These are phyloP conservation scores for Takifugu rubripes DNA, from an alignment of 2,797 vertebrate species.

Conservation along the genomic window DNA sequence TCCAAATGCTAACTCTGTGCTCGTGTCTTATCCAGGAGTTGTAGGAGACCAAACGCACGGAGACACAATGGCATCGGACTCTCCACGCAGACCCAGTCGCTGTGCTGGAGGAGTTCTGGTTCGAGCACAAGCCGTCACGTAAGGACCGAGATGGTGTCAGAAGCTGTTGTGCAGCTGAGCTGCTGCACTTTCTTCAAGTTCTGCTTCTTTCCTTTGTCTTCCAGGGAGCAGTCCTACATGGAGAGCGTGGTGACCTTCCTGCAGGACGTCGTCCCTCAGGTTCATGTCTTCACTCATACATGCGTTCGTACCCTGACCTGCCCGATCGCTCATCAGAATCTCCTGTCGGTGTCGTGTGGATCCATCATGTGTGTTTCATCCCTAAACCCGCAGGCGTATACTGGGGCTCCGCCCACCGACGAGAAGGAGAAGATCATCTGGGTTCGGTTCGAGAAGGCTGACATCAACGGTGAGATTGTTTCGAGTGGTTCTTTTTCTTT, in stretches of 20 bases:
- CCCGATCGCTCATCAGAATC: too few species aligned
- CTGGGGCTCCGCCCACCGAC: conserved; percentile 88
- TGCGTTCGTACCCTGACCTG: too few species aligned
- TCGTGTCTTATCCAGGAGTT: conserved; percentile 1
- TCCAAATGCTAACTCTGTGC: too few species aligned
- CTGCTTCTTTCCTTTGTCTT: background rate
- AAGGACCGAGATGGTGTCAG: conserved; percentile 62
- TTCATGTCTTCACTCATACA: conserved; percentile 40
- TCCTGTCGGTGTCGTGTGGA: too few species aligned
- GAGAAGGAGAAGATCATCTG: conserved; percentile 98
- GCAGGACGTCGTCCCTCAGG: conserved; percentile 98
- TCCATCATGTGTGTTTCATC: background rate
- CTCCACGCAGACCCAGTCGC: conserved; percentile 93
- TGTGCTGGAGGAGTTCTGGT: conserved; percentile 95
- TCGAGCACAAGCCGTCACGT: conserved; percentile 96
- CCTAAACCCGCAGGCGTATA: conserved; percentile 83
- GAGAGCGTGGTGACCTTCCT: conserved; percentile 98
- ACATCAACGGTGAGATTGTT: conserved; percentile 78
- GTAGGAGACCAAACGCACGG: background rate
- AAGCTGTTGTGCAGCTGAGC: too few species aligned
- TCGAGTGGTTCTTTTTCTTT: background rate
- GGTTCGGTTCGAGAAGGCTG: conserved; percentile 97
- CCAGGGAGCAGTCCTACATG: conserved; percentile 97
- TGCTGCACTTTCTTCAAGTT: background rate
- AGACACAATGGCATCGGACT: conserved; percentile 87